A percentile compares a stretch with the other conserved stretches of the same genome.
phyloP scores from a whole-genome alignment of 1,140 invertebrate species.

The Drosophila navojoa region DNA sequence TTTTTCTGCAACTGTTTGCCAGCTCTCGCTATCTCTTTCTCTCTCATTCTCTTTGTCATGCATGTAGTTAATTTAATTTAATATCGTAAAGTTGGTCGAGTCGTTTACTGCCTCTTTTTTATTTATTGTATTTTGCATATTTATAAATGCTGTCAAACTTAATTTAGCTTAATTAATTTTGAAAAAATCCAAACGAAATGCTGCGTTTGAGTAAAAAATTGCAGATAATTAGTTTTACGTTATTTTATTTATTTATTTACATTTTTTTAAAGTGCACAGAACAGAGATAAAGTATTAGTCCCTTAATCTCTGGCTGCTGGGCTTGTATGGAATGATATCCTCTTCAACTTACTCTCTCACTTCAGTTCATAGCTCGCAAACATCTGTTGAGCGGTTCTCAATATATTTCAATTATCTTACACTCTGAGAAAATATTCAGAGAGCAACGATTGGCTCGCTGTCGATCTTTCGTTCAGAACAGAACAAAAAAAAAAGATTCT shows the following conservation, averaged over 20 bases:
- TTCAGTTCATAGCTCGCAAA: neutral
- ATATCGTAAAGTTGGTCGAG: constrained; percentile 57
- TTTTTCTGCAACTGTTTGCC: constrained; percentile 18
- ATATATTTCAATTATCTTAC: too few relatives aligned
- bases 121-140: constrained; percentile 23
- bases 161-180: constrained; percentile 77
- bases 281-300: neutral
- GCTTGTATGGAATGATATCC: neutral
- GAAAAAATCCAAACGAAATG: constrained; percentile 32
- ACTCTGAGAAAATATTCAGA: too few relatives aligned
- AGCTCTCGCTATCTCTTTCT: neutral
- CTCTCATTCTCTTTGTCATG: constrained; percentile 12
- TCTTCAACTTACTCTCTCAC: neutral
- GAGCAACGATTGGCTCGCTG: too few relatives aligned
- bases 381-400: too few relatives aligned
- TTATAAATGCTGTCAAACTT: constrained; percentile 72
- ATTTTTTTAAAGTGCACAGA: neutral
- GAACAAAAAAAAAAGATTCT: too few relatives aligned
- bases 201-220: constrained; percentile 17
- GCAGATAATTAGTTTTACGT: constrained; percentile 40
- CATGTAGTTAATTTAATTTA: constrained; percentile 75
- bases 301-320: neutral
- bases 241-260: constrained; percentile 3
- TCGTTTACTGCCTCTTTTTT: constrained; percentile 23
- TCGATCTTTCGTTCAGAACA: too few relatives aligned